Base-by-base conservation (phyloP, 2,797 vertebrate genomes). In the Salarias fasciatus region DNA sequence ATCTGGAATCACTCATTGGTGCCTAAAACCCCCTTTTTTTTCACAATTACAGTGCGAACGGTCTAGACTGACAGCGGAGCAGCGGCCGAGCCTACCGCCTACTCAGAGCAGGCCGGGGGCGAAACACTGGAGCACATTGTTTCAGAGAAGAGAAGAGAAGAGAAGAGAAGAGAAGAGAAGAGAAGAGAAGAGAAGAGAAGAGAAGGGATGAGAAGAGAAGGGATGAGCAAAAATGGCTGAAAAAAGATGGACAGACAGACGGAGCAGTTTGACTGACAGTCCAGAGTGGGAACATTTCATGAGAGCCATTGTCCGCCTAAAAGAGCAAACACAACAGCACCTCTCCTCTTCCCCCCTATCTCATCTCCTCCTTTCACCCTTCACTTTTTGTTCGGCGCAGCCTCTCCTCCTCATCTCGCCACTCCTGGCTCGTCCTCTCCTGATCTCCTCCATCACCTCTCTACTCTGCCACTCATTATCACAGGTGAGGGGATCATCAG, bases 121-220 rank as follows among this genome's bases (percentile, higher is more conserved):
- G 3, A 72, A 74, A 90, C 83, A 88, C 81, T 62, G 73, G 45
- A 75, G 45, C 71, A 87, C 86, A 84, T 88, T 88, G 85, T 89
- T 64, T 43, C 31, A 63, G 42, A 47, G 51, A 63, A 43, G 37
- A 48, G 48, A 54, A 63, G 66, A 58, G 65, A 47, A 42, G 66
- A 46, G 64, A 58, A 47, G 47, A 30, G 33, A 35, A 35, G 33
- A 14, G 63, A 56, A 8, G 30, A 30, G 13, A 63, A 43, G 37
- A 48, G 48, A 54, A 63, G 66, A 58, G 65, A 47, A 42, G 63
- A 46, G 64, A 58, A 47, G 47, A 30, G 33, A 35, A 35, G 33
- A 14, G 63, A 56, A 8, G 30, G 30, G 13, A 35, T 35, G 31
- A 35, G 31, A 54, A 63, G 69, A 60, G 47, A 53, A 29, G 28